These are phyloP conservation scores for Craniophora ligustri DNA, from an alignment of 2,888 invertebrate genomes.

Conservation along the genomic window DNA sequence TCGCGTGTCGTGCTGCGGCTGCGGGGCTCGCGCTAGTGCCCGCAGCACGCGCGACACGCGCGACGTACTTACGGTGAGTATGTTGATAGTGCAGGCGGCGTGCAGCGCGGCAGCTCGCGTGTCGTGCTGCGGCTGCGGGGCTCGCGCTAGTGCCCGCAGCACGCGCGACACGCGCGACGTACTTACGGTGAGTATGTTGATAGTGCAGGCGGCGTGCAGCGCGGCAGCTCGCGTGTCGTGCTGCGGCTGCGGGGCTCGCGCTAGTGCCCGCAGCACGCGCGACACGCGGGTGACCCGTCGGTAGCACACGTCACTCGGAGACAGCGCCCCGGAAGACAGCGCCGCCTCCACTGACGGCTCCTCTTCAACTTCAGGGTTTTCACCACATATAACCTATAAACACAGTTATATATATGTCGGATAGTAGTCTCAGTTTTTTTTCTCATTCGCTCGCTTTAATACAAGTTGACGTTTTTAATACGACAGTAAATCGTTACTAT, in stretches of 20 bases:
- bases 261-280: slow-evolving; percentile 70
- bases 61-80: too few species aligned
- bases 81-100: slow-evolving; percentile 36
- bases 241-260: slow-evolving; percentile 51
- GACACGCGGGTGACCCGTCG: slow-evolving; percentile 70
- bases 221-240: slow-evolving; percentile 42
- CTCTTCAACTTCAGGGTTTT: slow-evolving; percentile 56
- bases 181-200: slow-evolving; percentile 51
- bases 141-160: slow-evolving; percentile 47
- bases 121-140: slow-evolving; percentile 39
- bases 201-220: slow-evolving; percentile 38
- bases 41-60: too few species aligned
- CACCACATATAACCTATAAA: slow-evolving; percentile 66
- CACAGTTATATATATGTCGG: too few species aligned
- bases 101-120: neutral
- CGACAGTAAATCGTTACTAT: too few species aligned
- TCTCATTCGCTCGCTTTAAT: too few species aligned
- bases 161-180: too few species aligned
- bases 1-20: too few species aligned
- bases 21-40: too few species aligned
- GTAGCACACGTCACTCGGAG: slow-evolving; percentile 75
- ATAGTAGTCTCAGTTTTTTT: too few species aligned
- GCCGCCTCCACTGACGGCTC: slow-evolving; percentile 66
- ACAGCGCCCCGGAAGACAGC: slow-evolving; percentile 69
- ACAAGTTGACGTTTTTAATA: too few species aligned